Evolutionary conservation across 2,797 vertebrate species (phyloP).

Genomic region (Acrossocheilus wenchowensis): DNA sequence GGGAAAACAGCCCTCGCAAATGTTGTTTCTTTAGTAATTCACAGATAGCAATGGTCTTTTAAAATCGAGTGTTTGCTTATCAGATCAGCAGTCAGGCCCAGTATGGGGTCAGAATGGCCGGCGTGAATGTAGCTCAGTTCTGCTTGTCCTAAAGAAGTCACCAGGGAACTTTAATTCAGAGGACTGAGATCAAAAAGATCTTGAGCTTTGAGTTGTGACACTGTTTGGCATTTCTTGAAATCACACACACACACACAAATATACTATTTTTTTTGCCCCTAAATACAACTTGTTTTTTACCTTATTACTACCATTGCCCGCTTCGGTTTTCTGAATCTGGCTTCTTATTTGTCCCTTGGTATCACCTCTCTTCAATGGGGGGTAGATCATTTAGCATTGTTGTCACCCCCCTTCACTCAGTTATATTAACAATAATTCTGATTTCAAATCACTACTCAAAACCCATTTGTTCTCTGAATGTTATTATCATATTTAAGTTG

Average conservation of each 20-base stretch:
- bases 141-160: neutral
- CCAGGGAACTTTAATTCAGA: neutral
- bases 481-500: too few relatives aligned
- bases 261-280: neutral
- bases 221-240: neutral
- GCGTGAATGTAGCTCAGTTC: neutral
- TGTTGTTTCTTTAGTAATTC: slow-evolving; percentile 21
- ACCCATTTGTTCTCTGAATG: too few relatives aligned
- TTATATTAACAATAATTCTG: neutral
- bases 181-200: neutral
- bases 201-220: neutral
- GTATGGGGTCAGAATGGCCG: neutral
- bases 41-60: slow-evolving; percentile 12
- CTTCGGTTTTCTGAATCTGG: too few relatives aligned
- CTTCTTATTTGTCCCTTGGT: neutral
- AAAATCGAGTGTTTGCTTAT: slow-evolving; percentile 14
- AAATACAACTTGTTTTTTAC: neutral
- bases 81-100: slow-evolving; percentile 6
- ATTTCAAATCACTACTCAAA: neutral
- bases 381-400: neutral
- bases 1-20: slow-evolving; percentile 83
- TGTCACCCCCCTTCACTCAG: neutral
- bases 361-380: neutral
- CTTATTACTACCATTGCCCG: neutral
- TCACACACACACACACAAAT: neutral